Evolutionary conservation across 2,113 vertebrate species (phyloP), one percentile per base, ranked within the genome.

Genomic region (Phocoena sinus): DNA sequence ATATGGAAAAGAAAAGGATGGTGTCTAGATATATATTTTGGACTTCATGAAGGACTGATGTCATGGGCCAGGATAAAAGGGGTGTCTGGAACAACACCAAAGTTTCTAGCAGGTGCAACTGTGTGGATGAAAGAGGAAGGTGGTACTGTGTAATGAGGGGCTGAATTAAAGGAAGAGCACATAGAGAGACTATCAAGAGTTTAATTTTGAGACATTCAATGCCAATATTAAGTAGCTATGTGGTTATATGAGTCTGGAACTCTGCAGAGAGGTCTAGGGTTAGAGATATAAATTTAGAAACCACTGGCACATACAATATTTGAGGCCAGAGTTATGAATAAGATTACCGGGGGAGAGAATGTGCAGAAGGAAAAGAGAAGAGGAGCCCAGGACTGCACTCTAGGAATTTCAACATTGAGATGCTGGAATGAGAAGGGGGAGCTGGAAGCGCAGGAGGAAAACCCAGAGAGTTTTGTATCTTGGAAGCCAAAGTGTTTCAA

Each of bases 401-500:
- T 53, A 58, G 87, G 63, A 26, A 67, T 91, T 73, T 83, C 53
- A 83, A 12, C 47, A 31, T 1, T n/a, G 14, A 41, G n/a, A 36
- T 12, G 9, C n/a, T 83, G 36, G 33, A 77, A 58, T 63, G 33
- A 65, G 17, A 70, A 76, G 83, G 25, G n/a, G 18, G 28, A 65
- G 21, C n/a, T 38, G 23, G 14, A 70, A 11, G 21, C 9, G 1
- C 8, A 76, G 23, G 7, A 84, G 20, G 14, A 60, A 79, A 91
- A 53, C 26, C 14, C 8, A 9, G 4, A 44, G 25, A 53, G 33
- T 28, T 95, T 63, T 94, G 0, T 65, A 7, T 82, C 23, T 86
- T 50, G n/a, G 81, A 92, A 95, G 28, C 67, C 60, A 60, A 95
- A 94, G 33, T 92, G 44, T 95, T 76, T 79, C 53, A 65, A 83